Evolutionary conservation across 2,888 invertebrate genomes (phyloP).

Genomic region (Thereva nobilitata): DNA sequence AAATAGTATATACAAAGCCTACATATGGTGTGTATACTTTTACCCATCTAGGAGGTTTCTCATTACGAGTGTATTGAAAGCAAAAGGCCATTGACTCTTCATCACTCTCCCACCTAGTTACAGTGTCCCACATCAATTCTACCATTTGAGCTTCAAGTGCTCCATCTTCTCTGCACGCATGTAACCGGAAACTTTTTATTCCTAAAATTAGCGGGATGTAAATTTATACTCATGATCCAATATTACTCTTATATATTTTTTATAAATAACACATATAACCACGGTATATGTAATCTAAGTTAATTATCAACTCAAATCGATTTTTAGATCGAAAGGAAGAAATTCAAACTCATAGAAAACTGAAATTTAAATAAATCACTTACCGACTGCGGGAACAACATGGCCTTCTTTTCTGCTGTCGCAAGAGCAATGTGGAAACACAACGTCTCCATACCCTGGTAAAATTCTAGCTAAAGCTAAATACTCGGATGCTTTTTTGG

Average conservation of each 20-base stretch:
- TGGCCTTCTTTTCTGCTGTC: constrained; percentile 89
- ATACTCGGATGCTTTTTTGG: constrained; percentile 84
- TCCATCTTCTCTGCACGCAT: constrained; percentile 84
- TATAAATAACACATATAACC: too few species aligned
- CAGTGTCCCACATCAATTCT: constrained; percentile 80
- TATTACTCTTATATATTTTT: too few species aligned
- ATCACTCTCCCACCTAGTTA: constrained; percentile 85
- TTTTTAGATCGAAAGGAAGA: neutral
- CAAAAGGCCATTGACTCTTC: constrained; percentile 91
- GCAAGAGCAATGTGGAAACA: constrained; percentile 93
- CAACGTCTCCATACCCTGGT: constrained; percentile 91
- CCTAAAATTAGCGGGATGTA: constrained; percentile 54
- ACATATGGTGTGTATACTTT: constrained; percentile 89
- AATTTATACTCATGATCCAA: neutral
- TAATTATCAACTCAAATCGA: too few species aligned
- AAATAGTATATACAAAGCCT: constrained; percentile 57
- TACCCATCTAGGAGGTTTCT: constrained; percentile 80
- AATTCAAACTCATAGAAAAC: neutral
- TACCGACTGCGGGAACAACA: constrained; percentile 75
- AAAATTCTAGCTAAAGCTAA: constrained; percentile 80
- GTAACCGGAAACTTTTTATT: constrained; percentile 70
- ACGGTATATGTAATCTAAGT: too few species aligned
- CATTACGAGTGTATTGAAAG: constrained; percentile 80
- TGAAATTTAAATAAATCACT: constrained; percentile 47
- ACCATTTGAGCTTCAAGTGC: constrained; percentile 77